Evolutionary conservation across 2,888 invertebrate species (phyloP).

Genomic region (Cosmopolites sordidus): DNA sequence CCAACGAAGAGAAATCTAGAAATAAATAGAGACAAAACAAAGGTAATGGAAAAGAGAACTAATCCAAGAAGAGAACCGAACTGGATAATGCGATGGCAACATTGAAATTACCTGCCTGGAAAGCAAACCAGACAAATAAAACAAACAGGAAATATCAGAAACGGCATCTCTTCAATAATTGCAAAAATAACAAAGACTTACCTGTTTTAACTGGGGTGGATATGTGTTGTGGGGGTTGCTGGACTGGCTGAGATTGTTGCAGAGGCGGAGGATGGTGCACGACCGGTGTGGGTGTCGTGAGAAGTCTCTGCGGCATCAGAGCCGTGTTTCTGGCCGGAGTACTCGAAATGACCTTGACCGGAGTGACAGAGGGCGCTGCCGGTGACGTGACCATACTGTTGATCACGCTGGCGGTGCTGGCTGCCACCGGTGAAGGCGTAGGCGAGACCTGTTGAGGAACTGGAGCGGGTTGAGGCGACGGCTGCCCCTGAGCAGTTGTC

Average conservation of each 20-base stretch:
- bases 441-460: conserved; percentile 12
- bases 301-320: conserved; percentile 42
- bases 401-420: conserved; percentile 11
- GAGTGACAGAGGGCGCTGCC: conserved; percentile 28
- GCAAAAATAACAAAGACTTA: conserved; percentile 10
- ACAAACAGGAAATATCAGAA: no score
- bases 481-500: conserved; percentile 25
- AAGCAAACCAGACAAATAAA: no score
- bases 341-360: conserved; percentile 32
- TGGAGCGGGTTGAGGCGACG: conserved; percentile 13
- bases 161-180: background rate
- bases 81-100: no score
- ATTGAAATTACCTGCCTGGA: no score
- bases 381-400: conserved; percentile 27
- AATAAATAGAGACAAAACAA: no score
- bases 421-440: conserved; percentile 14
- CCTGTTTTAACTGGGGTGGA: conserved; percentile 34
- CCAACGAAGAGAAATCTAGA: no score
- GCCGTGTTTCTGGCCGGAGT: conserved; percentile 42
- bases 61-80: no score
- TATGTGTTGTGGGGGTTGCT: background rate
- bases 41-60: no score
- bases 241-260: background rate
- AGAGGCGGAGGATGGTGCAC: background rate
- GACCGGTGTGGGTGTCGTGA: conserved; percentile 29